These are phyloP conservation scores for Otolemur garnettii DNA, from an alignment of 2,113 vertebrate genomes.

Conservation along the genomic window DNA sequence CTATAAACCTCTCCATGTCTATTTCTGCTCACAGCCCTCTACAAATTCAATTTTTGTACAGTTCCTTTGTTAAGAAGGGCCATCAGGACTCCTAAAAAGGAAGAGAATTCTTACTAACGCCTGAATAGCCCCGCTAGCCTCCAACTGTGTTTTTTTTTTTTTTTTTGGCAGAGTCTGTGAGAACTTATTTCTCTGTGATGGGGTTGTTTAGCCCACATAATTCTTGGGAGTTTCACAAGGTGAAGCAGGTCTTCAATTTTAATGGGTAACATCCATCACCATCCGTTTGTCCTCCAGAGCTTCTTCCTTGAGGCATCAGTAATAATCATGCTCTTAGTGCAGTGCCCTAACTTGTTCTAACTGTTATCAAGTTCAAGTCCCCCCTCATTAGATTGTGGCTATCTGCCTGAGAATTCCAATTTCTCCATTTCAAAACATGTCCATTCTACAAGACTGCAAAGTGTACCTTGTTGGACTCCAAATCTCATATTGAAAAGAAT, in stretches of 20 bases:
- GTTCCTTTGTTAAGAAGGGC: neutral
- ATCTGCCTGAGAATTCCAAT: conserved; percentile 17
- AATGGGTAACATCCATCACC: neutral
- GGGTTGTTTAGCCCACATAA: neutral
- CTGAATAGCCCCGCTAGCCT: neutral
- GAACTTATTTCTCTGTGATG: neutral
- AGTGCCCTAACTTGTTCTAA: neutral
- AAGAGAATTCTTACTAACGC: neutral
- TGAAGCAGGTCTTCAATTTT: neutral
- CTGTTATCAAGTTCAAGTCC: neutral
- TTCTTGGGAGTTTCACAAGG: neutral
- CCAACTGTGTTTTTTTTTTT: neutral
- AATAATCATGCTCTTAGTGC: neutral
- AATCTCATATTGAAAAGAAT: neutral
- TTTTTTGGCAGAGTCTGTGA: neutral
- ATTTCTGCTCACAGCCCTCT: neutral
- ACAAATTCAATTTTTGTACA: neutral
- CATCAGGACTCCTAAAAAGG: neutral
- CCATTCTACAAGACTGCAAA: neutral
- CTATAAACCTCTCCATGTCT: neutral
- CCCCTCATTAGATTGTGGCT: neutral
- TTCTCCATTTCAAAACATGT: neutral
- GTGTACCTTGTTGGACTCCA: neutral
- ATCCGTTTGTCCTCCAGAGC: neutral
- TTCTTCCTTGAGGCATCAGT: neutral